Conservation (phyloP, 2,113 vertebrate species). For the Ophthalmotilapia sp. region DNA sequence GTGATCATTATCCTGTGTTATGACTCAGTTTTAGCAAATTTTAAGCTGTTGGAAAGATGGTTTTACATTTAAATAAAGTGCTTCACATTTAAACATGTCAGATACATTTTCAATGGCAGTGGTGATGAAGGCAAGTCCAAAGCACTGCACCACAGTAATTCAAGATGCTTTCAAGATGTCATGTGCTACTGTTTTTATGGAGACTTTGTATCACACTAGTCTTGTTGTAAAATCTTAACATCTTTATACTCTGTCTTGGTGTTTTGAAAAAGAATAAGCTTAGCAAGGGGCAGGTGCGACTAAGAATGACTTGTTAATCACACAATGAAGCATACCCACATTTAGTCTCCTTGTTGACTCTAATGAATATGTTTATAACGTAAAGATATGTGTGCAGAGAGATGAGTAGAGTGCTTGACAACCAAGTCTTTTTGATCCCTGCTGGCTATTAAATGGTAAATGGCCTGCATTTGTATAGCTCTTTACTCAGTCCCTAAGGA, state of each 20-base stretch:
- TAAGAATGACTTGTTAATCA: not conserved
- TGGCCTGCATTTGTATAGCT: too few relatives aligned
- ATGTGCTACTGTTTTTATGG: not conserved
- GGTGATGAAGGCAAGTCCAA: not conserved
- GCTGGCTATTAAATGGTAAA: not conserved
- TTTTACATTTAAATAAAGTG: not conserved
- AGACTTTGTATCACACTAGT: not conserved
- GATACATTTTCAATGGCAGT: not conserved
- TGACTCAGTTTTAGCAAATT: not conserved
- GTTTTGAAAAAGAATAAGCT: not conserved
- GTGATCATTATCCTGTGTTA: not conserved
- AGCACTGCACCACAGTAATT: not conserved
- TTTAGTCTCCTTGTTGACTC: not conserved
- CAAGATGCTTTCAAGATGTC: not conserved
- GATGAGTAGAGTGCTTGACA: not conserved
- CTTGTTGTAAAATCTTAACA: not conserved
- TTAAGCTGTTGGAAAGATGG: not conserved
- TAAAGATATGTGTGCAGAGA: not conserved
- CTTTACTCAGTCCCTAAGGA: too few relatives aligned
- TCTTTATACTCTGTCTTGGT: not conserved
- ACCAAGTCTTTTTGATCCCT: not conserved
- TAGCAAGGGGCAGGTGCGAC: not conserved
- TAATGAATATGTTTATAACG: not conserved
- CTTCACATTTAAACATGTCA: not conserved
- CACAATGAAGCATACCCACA: not conserved